Percentiles rank a stretch among this genome's conserved stretches.
These are phyloP conservation scores for Leucopsar rothschildi DNA, from an alignment of 2,113 vertebrate species.

Conservation along the genomic window DNA sequence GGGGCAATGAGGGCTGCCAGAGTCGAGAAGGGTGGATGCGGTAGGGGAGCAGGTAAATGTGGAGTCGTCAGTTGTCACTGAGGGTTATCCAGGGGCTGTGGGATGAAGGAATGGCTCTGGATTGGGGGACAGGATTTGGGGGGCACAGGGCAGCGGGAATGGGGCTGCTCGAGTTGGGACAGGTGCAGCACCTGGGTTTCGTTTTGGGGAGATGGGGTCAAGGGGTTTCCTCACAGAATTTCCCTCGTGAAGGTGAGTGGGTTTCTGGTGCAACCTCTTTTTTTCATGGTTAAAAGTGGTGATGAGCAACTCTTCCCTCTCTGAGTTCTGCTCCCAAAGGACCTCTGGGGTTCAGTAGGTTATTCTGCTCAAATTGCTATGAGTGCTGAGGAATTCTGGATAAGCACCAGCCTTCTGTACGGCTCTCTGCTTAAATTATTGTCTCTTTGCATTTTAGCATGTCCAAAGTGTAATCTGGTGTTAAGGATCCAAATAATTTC, in stretches of 20 bases:
- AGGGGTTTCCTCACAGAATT: accelerated
- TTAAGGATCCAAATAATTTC: not conserved
- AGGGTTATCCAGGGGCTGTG: not conserved
- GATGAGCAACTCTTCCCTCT: not conserved
- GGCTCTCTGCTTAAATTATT: not conserved
- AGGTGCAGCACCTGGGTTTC: not conserved
- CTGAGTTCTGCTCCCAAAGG: not conserved
- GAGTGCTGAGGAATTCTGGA: not conserved
- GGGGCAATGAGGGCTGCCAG: not conserved
- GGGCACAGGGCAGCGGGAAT: not conserved
- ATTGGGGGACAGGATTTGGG: not conserved
- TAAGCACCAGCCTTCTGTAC: not conserved
- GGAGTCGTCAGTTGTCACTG: accelerated
- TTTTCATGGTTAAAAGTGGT: not conserved
- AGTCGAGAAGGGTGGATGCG: too few relatives aligned
- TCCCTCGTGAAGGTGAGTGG: accelerated
- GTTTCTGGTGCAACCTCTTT: not conserved
- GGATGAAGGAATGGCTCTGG: not conserved
- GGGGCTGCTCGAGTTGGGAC: not conserved
- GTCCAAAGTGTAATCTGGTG: not conserved
- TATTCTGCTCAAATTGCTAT: accelerated
- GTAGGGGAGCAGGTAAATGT: not conserved
- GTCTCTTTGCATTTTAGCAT: accelerated
- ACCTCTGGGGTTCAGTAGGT: not conserved
- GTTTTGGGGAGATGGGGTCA: not conserved